These are phyloP conservation scores for Hofmannophila pseudospretella DNA, from an alignment of 2,888 invertebrate species.

Conservation along the genomic window DNA sequence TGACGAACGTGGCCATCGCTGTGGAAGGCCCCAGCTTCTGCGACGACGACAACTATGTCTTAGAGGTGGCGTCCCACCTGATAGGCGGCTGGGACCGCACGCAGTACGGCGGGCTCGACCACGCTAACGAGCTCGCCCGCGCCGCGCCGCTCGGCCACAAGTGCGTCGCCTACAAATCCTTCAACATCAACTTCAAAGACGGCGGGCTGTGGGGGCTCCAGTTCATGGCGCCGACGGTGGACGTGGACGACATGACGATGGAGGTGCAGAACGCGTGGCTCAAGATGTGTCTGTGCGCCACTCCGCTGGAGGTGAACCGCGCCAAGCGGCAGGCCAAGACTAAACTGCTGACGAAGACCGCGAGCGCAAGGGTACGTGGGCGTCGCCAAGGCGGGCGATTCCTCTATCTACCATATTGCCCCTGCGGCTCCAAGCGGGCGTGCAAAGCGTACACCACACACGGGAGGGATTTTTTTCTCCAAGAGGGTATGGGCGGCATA, in stretches of 20 bases:
- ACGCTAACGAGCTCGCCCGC: slow-evolving; percentile 88
- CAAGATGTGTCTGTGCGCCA: slow-evolving; percentile 88
- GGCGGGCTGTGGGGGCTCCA: slow-evolving; percentile 97
- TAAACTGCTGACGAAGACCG: slow-evolving; percentile 92
- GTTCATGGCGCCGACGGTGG: slow-evolving; percentile 84
- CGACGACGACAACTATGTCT: slow-evolving; percentile 91
- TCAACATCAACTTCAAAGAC: slow-evolving; percentile 98
- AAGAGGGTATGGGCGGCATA: too few relatives aligned
- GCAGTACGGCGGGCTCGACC: slow-evolving; percentile 90
- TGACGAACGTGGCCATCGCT: slow-evolving; percentile 93
- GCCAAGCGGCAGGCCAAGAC: slow-evolving; percentile 94
- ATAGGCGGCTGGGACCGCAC: slow-evolving; percentile 94
- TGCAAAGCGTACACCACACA: too few relatives aligned
- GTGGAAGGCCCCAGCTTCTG: slow-evolving; percentile 95
- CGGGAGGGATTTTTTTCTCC: too few relatives aligned
- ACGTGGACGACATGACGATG: slow-evolving; percentile 82
- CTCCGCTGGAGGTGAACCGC: slow-evolving; percentile 91
- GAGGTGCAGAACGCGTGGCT: slow-evolving; percentile 89
- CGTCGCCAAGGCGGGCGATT: too few relatives aligned
- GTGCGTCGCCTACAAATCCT: slow-evolving; percentile 94
- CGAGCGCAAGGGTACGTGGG: slow-evolving; percentile 91
- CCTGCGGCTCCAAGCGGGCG: too few relatives aligned
- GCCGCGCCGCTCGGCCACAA: slow-evolving; percentile 81
- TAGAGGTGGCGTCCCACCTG: slow-evolving; percentile 95
- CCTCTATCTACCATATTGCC: too few relatives aligned